phyloP scores from a whole-genome alignment of 2,888 invertebrate species.

The Baronia brevicornis region DNA sequence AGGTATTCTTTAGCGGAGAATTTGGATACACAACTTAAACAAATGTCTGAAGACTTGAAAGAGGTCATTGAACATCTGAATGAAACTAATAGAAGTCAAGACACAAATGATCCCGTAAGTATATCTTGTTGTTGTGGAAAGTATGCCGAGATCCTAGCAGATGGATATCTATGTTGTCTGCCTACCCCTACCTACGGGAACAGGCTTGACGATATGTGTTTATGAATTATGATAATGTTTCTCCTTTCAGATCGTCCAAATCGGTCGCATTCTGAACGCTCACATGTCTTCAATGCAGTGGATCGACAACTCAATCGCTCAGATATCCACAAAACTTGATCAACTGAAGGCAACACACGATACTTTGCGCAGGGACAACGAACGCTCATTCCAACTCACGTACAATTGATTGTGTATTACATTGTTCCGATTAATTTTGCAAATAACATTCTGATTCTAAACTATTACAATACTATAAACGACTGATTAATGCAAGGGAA shows the following conservation, averaged over 20 bases:
- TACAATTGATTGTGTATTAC: slow-evolving; percentile 72
- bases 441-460: no score
- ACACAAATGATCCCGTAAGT: slow-evolving; percentile 89
- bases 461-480: no score
- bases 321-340: slow-evolving; percentile 86
- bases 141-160: no score
- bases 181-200: no score
- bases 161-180: no score
- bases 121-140: no score
- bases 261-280: slow-evolving; percentile 94
- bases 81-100: slow-evolving; percentile 88
- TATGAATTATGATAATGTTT: slow-evolving; percentile 1
- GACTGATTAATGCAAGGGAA: no score
- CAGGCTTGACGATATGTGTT: no score
- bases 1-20: slow-evolving; percentile 92
- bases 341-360: slow-evolving; percentile 88
- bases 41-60: slow-evolving; percentile 96
- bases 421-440: no score
- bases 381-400: slow-evolving; percentile 79
- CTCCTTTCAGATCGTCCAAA: slow-evolving; percentile 89
- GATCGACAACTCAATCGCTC: slow-evolving; percentile 90
- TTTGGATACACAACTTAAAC: slow-evolving; percentile 92
- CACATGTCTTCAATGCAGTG: slow-evolving; percentile 97
- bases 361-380: slow-evolving; percentile 83
- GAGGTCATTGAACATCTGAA: slow-evolving; percentile 96